Evolutionary conservation across 2,113 vertebrate genomes (phyloP), one percentile per base, ranked within the genome.

Genomic region (Haplotaxodon microlepis): DNA sequence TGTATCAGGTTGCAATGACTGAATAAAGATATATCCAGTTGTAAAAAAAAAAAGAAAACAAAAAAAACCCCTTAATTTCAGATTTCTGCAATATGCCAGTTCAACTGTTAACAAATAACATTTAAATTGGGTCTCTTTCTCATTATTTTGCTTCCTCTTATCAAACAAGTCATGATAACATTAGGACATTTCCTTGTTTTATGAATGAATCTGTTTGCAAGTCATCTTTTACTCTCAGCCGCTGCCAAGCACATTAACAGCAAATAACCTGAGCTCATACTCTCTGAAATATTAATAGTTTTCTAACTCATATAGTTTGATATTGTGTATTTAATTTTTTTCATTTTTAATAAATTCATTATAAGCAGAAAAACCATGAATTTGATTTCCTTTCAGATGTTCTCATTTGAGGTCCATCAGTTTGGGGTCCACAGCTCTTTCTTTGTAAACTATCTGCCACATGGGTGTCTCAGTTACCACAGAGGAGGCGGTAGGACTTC

Each of bases 391-490:
- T 61, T 16, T 87, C 50, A 82, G 63, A 57, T 38, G 56, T 76
- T 84, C n/a, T 50, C 10, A 86, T 89, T 84, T 86, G n/a, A 59
- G 17, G 81, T 73, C 6, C 16, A 42, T 76, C 63, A 82, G 53
- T 82, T 82, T 59, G 27, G 21, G 51, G 84, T 86, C 78, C 81
- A 38, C 24, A n/a, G 24, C 66, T 86, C 9, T 61, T 9, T 81
- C 47, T 85, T 83, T 88, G 19, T 86, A 86, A 90, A 89, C 69
- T 87, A 66, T 66, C 17, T 88, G 63, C 63, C 82, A 78, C 86
- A 69, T 54, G 21, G 73, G 38, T 38, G 13, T 82, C 63, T 84
- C 36, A 31, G 45, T 88, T 81, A 53, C 81, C 29, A 83, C 42
- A 19, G 79, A 91, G 83, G 56, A 83, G 82, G 88, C 45, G 16